These are phyloP conservation scores for Linhomoeus sp. DNA, from an alignment of 2,888 invertebrate genomes.

Conservation along the genomic window DNA sequence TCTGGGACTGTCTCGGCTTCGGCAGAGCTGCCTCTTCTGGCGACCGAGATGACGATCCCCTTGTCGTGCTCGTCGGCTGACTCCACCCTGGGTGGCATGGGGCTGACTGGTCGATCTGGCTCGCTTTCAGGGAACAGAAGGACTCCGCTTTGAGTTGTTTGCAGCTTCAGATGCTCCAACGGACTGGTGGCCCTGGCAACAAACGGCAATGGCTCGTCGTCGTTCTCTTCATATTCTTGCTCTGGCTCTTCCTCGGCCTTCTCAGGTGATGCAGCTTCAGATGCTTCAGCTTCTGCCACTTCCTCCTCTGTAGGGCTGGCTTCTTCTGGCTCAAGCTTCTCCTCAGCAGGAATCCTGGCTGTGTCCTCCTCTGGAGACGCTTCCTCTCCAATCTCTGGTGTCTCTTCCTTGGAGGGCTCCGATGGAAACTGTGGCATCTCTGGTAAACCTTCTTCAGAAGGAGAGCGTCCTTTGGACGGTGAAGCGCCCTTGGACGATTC, in stretches of 20 bases:
- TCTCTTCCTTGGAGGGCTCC: too few relatives aligned
- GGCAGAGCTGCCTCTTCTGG: too few relatives aligned
- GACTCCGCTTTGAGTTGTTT: conserved; percentile 12
- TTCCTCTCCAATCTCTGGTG: background rate
- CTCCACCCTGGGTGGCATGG: conserved; percentile 11
- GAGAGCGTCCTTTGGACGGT: background rate
- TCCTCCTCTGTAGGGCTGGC: too few relatives aligned
- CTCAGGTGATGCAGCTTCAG: too few relatives aligned
- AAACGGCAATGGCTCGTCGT: background rate
- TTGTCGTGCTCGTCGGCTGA: background rate
- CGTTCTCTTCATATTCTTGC: background rate
- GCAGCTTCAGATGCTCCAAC: background rate
- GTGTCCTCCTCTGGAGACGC: background rate
- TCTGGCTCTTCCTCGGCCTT: conserved; percentile 7
- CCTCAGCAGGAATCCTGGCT: background rate
- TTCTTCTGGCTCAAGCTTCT: conserved; percentile 7
- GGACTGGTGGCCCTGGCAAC: too few relatives aligned
- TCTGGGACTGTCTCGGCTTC: too few relatives aligned
- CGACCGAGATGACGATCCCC: too few relatives aligned
- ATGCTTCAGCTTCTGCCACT: too few relatives aligned
- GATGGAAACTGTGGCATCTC: too few relatives aligned
- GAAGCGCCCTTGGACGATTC: conserved; percentile 1
- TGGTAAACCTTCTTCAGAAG: too few relatives aligned
- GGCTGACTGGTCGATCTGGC: conserved; percentile 14
- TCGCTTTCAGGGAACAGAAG: conserved; percentile 12